These are phyloP conservation scores for Prinia subflava DNA, from an alignment of 2,113 vertebrate genomes.

Conservation along the genomic window DNA sequence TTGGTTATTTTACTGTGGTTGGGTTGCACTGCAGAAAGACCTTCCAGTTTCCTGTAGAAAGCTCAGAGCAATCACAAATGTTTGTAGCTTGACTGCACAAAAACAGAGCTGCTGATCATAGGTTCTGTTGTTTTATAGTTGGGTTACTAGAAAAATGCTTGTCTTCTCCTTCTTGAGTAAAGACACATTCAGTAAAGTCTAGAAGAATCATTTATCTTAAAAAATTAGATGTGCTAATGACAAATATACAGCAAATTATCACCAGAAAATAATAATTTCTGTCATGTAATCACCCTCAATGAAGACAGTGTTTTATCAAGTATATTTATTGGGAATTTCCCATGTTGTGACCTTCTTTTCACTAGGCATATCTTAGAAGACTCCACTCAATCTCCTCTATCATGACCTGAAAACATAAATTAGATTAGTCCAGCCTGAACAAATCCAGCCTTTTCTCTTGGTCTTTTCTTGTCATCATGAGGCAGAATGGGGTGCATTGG, in stretches of 20 bases:
- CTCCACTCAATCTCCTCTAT: background rate
- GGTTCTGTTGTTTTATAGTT: background rate
- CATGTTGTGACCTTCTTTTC: background rate
- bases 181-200: background rate
- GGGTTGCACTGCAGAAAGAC: background rate
- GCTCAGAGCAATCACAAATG: background rate
- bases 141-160: background rate
- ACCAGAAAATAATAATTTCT: background rate
- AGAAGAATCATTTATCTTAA: background rate
- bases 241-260: background rate
- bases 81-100: background rate
- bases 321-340: background rate
- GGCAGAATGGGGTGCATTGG: background rate
- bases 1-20: background rate
- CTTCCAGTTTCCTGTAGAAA: background rate
- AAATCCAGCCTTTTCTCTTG: background rate
- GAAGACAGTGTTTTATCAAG: background rate
- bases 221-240: background rate
- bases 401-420: background rate
- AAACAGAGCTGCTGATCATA: background rate
- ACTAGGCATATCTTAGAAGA: background rate
- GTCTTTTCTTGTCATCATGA: background rate
- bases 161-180: background rate
- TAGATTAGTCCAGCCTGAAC: background rate
- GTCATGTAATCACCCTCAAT: background rate